Conservation (phyloP, 1,140 invertebrate species). For the Drosophila ficusphila region DNA sequence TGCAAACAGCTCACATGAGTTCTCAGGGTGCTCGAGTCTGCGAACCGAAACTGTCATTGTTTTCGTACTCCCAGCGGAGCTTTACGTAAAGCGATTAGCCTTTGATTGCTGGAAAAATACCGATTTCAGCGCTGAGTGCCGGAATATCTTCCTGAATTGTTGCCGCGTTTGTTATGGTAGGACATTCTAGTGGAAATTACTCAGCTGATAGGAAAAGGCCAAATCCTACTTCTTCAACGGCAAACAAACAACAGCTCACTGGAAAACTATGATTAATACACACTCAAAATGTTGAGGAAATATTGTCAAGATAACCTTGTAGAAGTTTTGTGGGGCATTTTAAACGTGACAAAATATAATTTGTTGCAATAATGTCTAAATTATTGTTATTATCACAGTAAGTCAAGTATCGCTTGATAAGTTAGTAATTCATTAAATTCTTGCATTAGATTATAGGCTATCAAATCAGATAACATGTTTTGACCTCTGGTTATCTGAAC, state of each 20-base stretch:
- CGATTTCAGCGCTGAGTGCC: not conserved
- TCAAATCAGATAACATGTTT: not conserved
- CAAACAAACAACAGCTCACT: not conserved
- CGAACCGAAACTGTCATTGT: slow-evolving; percentile 48
- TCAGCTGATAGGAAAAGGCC: slow-evolving; percentile 8
- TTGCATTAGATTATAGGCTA: no score
- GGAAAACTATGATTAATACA: slow-evolving; percentile 9
- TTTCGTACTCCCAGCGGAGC: slow-evolving; percentile 17
- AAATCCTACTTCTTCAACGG: slow-evolving; percentile 22
- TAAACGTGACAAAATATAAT: slow-evolving; percentile 16
- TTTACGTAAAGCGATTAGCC: slow-evolving; percentile 47
- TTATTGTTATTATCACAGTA: slow-evolving; percentile 12
- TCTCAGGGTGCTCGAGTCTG: slow-evolving; percentile 22
- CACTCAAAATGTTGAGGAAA: not conserved
- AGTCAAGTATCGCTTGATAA: not conserved
- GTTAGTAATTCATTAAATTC: not conserved
- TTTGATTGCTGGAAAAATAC: slow-evolving; percentile 29
- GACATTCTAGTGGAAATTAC: slow-evolving; percentile 27
- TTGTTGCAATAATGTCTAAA: slow-evolving; percentile 5
- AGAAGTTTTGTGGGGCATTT: slow-evolving; percentile 11
- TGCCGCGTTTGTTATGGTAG: slow-evolving; percentile 11
- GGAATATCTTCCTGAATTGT: slow-evolving; percentile 8
- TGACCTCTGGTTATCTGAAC: not conserved
- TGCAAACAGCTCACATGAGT: slow-evolving; percentile 44
- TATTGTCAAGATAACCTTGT: slow-evolving; percentile 23